A percentile compares a stretch with the other conserved stretches of the same genome.
Conservation (phyloP, 2,113 vertebrate genomes). For the Neodon shergylaensis region DNA sequence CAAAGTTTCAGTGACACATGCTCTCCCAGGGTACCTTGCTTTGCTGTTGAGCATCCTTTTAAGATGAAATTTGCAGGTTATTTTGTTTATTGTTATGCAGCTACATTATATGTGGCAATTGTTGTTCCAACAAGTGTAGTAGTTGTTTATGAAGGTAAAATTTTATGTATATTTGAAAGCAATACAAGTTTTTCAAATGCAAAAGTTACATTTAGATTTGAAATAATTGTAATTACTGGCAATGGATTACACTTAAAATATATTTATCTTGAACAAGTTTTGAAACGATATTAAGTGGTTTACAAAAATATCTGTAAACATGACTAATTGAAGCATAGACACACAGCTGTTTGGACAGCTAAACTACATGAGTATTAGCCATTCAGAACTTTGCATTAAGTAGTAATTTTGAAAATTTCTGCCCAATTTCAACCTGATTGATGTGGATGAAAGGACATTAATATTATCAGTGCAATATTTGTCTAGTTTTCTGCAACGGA, state of each 20-base stretch:
- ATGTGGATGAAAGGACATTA: constrained; percentile 18
- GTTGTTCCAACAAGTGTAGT: constrained; percentile 7
- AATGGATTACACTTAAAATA: neutral
- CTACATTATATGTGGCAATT: neutral
- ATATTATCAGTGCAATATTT: constrained; percentile 28
- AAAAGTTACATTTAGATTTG: constrained; percentile 10
- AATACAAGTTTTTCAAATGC: neutral
- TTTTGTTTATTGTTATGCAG: neutral
- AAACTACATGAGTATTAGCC: constrained; percentile 7
- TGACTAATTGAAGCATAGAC: neutral
- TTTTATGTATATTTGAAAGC: constrained; percentile 1
- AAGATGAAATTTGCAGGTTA: neutral
- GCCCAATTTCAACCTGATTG: constrained; percentile 55
- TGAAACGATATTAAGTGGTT: neutral
- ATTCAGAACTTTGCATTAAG: constrained; percentile 28
- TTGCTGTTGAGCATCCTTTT: neutral
- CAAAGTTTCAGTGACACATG: neutral
- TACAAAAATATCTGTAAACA: neutral
- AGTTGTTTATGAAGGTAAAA: neutral
- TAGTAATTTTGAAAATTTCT: constrained; percentile 68
- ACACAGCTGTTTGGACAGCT: neutral
- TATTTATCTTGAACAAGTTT: neutral
- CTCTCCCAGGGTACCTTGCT: neutral
- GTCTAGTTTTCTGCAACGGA: constrained; percentile 48
- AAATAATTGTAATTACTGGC: neutral